Base-by-base conservation (phyloP, 1,140 invertebrate species). In the Sycobia sp. region DNA sequence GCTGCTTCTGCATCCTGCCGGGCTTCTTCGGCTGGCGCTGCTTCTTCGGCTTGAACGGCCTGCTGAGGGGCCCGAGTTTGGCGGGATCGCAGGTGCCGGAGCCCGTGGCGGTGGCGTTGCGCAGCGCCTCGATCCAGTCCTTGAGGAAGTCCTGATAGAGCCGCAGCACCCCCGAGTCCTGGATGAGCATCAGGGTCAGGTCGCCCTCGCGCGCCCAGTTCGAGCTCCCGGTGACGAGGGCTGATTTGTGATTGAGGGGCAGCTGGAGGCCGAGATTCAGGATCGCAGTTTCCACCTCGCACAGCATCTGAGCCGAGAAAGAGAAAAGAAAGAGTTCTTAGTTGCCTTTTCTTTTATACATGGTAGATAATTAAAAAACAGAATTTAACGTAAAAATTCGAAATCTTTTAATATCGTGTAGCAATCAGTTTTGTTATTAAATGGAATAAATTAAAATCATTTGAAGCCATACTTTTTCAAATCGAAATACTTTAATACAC, bases 241-340 rank as follows among this genome's bases (percentile, higher is more conserved):
- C 23, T 2, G 68, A 23, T 5, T 73, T 69, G 16, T 76, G 72
- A 7, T 57, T 46, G 2, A 50, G 55, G 3, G 77, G 72, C 16
- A 76, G 22, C 32, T 73, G 56, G 2, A 76, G 47, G 2, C 75
- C 75, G 5, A 81, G 39, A 60, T 76, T 74, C 18, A 71, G 25
- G 25, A 83, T 78, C 1, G 76, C 76, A 0, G 76, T 77, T 38
- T 83, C 82, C n/a, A 83, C 81, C 60, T 84, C 82, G 68, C 81
- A 83, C 16, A 83, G 63, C 51, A 82, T 72, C 83, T 84, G 68
- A 2, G 67, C 72, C 32, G 0, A 25, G 38, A n/a, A 25, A 46
- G 7, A n/a, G n/a, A n/a, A n/a, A n/a, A n/a, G n/a, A n/a, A n/a
- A n/a, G n/a, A n/a, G n/a, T n/a, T n/a, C n/a, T n/a, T n/a, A n/a